Conservation (phyloP, 1,140 invertebrate genomes). For the Zaprionus inermis region DNA sequence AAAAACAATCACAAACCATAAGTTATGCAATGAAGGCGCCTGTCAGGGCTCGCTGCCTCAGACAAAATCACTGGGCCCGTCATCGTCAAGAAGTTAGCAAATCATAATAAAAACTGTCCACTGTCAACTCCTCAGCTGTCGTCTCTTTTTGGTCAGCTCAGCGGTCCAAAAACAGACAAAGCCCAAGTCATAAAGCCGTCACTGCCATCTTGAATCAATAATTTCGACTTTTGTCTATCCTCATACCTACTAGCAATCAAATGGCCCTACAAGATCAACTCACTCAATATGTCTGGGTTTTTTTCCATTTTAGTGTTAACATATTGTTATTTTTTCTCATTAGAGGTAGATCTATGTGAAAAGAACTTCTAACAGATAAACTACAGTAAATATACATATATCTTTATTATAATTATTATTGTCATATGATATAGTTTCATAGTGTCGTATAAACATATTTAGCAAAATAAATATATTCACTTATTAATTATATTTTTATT, state of each 20-base stretch:
- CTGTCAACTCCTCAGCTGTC: slow-evolving; percentile 71
- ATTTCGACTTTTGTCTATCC: slow-evolving; percentile 55
- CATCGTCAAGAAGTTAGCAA: slow-evolving; percentile 57
- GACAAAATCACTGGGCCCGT: slow-evolving; percentile 39
- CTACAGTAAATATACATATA: neutral
- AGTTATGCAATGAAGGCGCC: slow-evolving; percentile 51
- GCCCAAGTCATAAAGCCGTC: slow-evolving; percentile 73
- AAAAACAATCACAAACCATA: slow-evolving; percentile 29
- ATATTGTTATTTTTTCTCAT: neutral
- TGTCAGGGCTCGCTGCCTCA: slow-evolving; percentile 39
- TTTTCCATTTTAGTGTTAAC: slow-evolving; percentile 39
- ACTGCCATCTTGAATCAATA: slow-evolving; percentile 74
- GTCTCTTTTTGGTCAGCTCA: slow-evolving; percentile 41
- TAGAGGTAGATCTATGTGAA: neutral
- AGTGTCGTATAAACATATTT: too few relatives aligned
- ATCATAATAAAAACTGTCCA: slow-evolving; percentile 80
- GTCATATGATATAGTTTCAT: too few relatives aligned
- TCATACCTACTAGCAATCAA: slow-evolving; percentile 9
- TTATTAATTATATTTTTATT: neutral
- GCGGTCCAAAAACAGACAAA: slow-evolving; percentile 59
- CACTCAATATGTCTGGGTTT: slow-evolving; percentile 37
- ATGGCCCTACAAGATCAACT: slow-evolving; percentile 44
- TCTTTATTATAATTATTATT: too few relatives aligned
- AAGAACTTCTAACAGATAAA: neutral
- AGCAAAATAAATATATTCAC: too few relatives aligned